Evolutionary conservation across 1,140 invertebrate genomes (phyloP).

Genomic region (Brachionus sp.): DNA sequence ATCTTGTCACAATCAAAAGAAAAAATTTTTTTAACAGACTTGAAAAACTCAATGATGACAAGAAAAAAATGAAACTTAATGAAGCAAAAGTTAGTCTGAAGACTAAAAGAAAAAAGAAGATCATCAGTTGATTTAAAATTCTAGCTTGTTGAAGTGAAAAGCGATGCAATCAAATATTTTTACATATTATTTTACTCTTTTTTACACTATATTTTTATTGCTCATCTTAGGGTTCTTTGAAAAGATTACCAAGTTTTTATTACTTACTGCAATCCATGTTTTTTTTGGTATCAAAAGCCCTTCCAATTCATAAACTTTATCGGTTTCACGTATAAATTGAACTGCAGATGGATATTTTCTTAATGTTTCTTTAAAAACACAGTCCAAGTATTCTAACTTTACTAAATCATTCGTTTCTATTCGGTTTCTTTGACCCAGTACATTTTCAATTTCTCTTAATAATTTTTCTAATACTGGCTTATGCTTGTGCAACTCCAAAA

Average conservation of each 20-base stretch:
- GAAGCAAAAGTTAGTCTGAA: no score
- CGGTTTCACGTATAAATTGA: background rate
- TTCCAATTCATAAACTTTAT: background rate
- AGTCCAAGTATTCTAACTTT: background rate
- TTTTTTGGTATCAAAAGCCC: background rate
- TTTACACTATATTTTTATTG: background rate
- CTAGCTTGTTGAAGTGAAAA: no score
- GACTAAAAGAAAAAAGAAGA: no score
- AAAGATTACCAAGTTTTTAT: background rate
- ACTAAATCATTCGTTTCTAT: background rate
- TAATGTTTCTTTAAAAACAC: conserved; percentile 12
- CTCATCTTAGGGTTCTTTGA: background rate
- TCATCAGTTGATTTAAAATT: no score
- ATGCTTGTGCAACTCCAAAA: background rate
- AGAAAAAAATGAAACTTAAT: no score
- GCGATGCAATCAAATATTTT: no score
- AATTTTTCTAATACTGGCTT: background rate
- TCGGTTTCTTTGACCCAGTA: background rate
- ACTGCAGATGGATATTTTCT: conserved; percentile 26
- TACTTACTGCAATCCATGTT: conserved; percentile 2
- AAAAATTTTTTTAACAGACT: no score
- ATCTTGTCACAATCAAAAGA: no score
- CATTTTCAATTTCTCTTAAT: background rate
- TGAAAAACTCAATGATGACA: no score
- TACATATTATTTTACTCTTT: no score